A percentile compares a stretch with the other conserved stretches of the same genome.
Conservation (phyloP, 1,140 invertebrate genomes). For the Meteorus sp. region DNA sequence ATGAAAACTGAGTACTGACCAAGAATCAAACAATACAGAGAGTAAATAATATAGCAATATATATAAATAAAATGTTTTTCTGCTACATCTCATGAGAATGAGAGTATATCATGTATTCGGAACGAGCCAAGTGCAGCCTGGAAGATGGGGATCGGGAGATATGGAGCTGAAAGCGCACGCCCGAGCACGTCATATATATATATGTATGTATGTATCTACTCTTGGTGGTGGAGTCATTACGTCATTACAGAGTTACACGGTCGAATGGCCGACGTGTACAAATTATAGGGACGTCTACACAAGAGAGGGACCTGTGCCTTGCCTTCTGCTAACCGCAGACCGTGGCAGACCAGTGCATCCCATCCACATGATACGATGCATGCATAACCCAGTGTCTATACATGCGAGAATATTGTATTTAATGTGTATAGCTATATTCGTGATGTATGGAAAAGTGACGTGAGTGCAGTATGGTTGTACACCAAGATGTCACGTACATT, state of each 20-base stretch:
- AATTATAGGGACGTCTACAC: conserved; percentile 34
- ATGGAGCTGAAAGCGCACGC: neutral
- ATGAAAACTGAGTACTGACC: too few species aligned
- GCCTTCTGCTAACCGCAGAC: conserved; percentile 23
- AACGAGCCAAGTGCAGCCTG: neutral
- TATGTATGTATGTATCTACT: too few species aligned
- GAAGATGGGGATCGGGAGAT: neutral
- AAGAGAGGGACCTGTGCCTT: conserved; percentile 17
- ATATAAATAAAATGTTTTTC: too few species aligned
- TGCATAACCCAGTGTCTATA: conserved; percentile 14
- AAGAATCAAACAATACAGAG: too few species aligned
- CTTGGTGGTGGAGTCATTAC: conserved; percentile 34
- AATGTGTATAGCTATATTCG: neutral
- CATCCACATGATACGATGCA: conserved; percentile 22
- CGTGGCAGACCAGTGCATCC: conserved; percentile 18
- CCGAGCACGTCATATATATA: too few species aligned
- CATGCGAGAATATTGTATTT: neutral
- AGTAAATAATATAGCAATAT: too few species aligned
- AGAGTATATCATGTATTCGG: too few species aligned
- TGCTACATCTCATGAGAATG: too few species aligned
- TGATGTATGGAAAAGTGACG: neutral
- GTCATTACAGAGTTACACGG: conserved; percentile 40
- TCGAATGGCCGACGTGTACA: conserved; percentile 36
- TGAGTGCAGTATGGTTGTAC: neutral
- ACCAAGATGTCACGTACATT: neutral